phyloP scores from a whole-genome alignment of 1,140 invertebrate genomes.

The Bactericera cockerelli region DNA sequence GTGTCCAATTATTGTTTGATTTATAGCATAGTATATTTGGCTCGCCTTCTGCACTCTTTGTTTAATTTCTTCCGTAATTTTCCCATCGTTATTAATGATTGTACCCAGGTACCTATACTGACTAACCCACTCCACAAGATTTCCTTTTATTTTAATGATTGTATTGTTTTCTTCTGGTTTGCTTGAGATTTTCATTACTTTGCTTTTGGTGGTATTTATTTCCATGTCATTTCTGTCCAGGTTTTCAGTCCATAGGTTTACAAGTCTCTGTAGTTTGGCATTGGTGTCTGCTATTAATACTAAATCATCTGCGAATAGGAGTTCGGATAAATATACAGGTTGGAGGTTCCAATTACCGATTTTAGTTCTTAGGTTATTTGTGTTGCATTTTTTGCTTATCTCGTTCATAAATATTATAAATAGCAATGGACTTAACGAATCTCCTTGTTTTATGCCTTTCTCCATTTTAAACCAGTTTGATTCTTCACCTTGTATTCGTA shows the following conservation, averaged over 20 bases:
- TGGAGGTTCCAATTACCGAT: constrained; percentile 5
- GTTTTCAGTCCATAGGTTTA: neutral
- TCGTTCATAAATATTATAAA: constrained; percentile 15
- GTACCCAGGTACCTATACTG: too few species aligned
- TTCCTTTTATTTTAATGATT: too few species aligned
- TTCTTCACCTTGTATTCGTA: neutral
- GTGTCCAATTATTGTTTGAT: too few species aligned
- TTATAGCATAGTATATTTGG: too few species aligned
- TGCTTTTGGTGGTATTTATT: too few species aligned
- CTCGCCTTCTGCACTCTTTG: too few species aligned
- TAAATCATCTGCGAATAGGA: neutral
- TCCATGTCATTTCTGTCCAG: too few species aligned
- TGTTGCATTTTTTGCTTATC: constrained; percentile 12
- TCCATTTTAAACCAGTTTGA: constrained; percentile 1
- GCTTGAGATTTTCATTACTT: too few species aligned
- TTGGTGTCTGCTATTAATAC: neutral
- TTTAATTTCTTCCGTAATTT: too few species aligned
- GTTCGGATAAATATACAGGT: neutral
- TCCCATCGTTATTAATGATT: too few species aligned
- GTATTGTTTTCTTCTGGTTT: too few species aligned
- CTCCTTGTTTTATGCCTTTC: constrained; percentile 16
- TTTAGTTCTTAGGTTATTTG: constrained; percentile 11
- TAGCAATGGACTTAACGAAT: constrained; percentile 15
- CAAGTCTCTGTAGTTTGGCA: neutral
- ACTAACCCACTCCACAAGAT: too few species aligned